Percentiles rank a stretch among this genome's conserved stretches.
These are phyloP conservation scores for Lymantria dispar DNA, from an alignment of 2,888 invertebrate genomes.

Conservation along the genomic window DNA sequence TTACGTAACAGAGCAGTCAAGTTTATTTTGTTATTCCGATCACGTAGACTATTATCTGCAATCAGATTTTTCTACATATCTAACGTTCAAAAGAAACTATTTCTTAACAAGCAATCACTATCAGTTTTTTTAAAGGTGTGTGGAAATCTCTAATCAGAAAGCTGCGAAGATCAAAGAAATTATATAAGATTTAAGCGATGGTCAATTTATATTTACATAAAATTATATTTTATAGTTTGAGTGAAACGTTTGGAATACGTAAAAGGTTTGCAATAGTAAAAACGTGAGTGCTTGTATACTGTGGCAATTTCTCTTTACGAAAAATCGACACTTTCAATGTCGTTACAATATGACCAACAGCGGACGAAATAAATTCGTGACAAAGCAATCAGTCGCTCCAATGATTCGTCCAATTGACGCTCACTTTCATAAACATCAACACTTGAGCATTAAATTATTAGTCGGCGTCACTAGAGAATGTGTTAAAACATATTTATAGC, in stretches of 20 bases:
- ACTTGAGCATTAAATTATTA: slow-evolving; percentile 7
- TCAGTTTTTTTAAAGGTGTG: slow-evolving; percentile 5
- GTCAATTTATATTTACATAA: slow-evolving; percentile 15
- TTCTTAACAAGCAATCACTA: slow-evolving; percentile 15
- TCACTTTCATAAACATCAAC: slow-evolving; percentile 26
- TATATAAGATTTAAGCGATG: slow-evolving; percentile 15
- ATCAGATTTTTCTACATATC: slow-evolving; percentile 22
- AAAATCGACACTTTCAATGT: slow-evolving; percentile 32
- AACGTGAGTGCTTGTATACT: slow-evolving; percentile 12
- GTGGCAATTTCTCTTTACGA: slow-evolving; percentile 30
- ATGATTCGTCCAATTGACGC: slow-evolving; percentile 22
- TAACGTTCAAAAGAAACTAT: slow-evolving; percentile 10
- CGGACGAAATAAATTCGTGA: slow-evolving; percentile 32
- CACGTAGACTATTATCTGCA: slow-evolving; percentile 28
- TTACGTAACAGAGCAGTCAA: slow-evolving; percentile 28
- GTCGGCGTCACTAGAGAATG: slow-evolving; percentile 10
- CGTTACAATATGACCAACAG: slow-evolving; percentile 29
- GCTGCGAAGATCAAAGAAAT: slow-evolving; percentile 9
- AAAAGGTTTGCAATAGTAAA: slow-evolving; percentile 22
- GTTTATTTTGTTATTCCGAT: slow-evolving; percentile 25
- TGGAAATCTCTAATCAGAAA: slow-evolving; percentile 22
- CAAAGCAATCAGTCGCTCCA: slow-evolving; percentile 28
- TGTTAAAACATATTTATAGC: slow-evolving; percentile 3
- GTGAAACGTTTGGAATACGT: slow-evolving; percentile 24
- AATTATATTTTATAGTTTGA: slow-evolving; percentile 17